Conservation (phyloP, 1,140 invertebrate species). For the Lucilia cuprina region DNA sequence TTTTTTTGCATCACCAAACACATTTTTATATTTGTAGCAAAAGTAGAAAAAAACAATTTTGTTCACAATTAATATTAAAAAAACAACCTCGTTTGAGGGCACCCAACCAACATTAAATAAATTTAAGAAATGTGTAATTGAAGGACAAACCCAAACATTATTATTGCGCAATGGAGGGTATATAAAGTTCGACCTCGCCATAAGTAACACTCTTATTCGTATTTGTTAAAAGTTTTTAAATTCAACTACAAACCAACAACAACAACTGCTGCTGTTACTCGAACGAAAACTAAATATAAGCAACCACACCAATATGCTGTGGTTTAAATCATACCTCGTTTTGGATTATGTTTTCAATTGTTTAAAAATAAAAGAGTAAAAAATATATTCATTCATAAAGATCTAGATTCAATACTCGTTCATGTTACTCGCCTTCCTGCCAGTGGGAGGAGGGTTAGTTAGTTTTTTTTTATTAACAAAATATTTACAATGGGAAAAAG, state of each 20-base stretch:
- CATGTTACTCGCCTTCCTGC: background rate
- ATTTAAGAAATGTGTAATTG: background rate
- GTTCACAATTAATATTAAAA: background rate
- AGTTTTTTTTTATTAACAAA: background rate
- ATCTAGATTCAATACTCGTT: background rate
- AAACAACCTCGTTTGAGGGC: no score
- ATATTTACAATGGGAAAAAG: slow-evolving; percentile 1
- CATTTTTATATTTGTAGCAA: no score
- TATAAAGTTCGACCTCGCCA: background rate
- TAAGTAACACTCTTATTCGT: background rate
- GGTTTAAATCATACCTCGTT: background rate
- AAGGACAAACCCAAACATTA: background rate
- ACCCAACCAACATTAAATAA: no score
- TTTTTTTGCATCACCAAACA: no score
- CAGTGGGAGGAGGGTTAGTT: slow-evolving; percentile 1
- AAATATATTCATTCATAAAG: slow-evolving; percentile 10
- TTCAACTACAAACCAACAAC: background rate
- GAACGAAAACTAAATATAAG: background rate
- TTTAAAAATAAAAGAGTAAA: background rate
- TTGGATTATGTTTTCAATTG: slow-evolving; percentile 14
- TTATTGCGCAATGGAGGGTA: background rate
- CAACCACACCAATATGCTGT: background rate
- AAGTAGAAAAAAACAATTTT: background rate
- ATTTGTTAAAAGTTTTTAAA: background rate
- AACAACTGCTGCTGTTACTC: background rate